phyloP scores from a whole-genome alignment of 2,888 invertebrate species.

The Danaus chrysippus region DNA sequence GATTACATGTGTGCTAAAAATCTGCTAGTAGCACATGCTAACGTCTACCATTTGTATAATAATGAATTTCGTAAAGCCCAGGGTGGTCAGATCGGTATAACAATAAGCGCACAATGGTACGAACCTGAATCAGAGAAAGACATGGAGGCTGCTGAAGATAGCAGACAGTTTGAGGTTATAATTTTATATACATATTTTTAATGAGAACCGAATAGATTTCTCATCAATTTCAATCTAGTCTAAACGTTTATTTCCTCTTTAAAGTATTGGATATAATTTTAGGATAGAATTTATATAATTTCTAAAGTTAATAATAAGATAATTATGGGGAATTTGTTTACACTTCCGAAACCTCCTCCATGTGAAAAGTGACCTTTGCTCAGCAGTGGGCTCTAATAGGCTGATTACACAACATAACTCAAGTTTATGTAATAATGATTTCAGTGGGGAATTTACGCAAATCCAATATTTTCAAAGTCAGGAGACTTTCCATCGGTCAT shows the following conservation, averaged over 20 bases:
- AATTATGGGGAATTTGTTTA: conserved; percentile 35
- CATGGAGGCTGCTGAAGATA: conserved; percentile 56
- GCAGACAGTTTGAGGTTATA: conserved; percentile 44
- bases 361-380: too few species aligned
- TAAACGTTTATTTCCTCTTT: too few species aligned
- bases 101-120: conserved; percentile 76
- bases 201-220: background rate
- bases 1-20: conserved; percentile 70
- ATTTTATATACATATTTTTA: background rate
- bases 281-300: too few species aligned
- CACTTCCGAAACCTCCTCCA: too few species aligned
- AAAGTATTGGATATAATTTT: too few species aligned
- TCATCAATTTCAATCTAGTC: too few species aligned
- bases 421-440: too few species aligned
- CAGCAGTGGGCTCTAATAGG: too few species aligned
- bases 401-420: too few species aligned
- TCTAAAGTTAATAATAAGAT: background rate
- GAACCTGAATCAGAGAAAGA: conserved; percentile 68
- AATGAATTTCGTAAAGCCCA: conserved; percentile 49
- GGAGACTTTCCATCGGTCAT: conserved; percentile 81
- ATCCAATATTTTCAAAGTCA: conserved; percentile 77
- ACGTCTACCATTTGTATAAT: conserved; percentile 57
- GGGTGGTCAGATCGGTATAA: conserved; percentile 60
- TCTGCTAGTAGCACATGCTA: conserved; percentile 75
- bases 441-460: conserved; percentile 74